Conservation (phyloP, 2,113 vertebrate genomes). For the Equus przewalskii region DNA sequence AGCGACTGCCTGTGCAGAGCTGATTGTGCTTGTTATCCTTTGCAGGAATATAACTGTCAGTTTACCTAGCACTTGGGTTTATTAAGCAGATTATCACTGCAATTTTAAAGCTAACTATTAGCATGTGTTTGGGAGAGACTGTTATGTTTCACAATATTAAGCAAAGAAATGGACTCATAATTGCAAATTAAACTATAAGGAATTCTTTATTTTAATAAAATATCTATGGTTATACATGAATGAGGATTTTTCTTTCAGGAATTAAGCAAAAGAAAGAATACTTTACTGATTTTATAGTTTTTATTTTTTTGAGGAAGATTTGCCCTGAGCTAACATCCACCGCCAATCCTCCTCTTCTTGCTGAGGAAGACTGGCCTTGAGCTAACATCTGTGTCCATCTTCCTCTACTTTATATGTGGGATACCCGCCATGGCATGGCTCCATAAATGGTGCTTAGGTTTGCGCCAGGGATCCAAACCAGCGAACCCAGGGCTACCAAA, state of each 20-base stretch:
- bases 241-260: background rate
- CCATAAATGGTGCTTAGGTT: no score
- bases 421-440: no score
- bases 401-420: no score
- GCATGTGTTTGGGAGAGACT: background rate
- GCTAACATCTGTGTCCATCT: no score
- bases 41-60: background rate
- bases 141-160: conserved; percentile 1
- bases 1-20: background rate
- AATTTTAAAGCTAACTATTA: conserved; percentile 51
- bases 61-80: background rate
- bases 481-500: no score
- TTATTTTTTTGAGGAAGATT: no score
- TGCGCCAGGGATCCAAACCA: no score
- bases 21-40: background rate
- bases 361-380: no score
- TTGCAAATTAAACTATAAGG: conserved; percentile 45
- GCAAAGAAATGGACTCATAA: conserved; percentile 57
- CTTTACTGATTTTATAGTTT: background rate
- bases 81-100: conserved; percentile 17
- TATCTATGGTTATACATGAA: background rate
- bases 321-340: no score
- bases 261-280: background rate
- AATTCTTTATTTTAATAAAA: conserved; percentile 4
- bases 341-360: no score